Conservation (phyloP, 2,888 invertebrate species). For the Agonum fuliginosum region DNA sequence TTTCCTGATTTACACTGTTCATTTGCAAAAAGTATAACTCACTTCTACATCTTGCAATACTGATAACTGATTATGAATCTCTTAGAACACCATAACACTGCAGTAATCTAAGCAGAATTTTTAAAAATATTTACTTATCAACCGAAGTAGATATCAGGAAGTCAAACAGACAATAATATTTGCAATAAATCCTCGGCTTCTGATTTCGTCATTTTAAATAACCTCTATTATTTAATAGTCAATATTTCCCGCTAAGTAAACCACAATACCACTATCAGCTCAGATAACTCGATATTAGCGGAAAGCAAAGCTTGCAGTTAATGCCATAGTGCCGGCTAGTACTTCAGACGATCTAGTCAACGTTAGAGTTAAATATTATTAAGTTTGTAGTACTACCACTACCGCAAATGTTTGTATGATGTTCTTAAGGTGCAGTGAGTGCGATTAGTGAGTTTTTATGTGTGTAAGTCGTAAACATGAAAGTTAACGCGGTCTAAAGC, state of each 20-base stretch:
- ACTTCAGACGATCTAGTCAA: background rate
- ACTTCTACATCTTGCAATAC: no score
- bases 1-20: no score
- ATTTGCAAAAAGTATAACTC: no score
- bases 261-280: conserved; percentile 45
- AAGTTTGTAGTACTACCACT: no score
- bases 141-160: background rate
- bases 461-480: conserved; percentile 13
- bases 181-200: background rate
- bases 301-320: conserved; percentile 9
- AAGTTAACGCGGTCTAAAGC: conserved; percentile 15
- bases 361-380: no score
- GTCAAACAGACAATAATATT: background rate
- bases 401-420: background rate
- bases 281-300: conserved; percentile 34
- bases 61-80: no score
- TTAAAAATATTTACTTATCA: background rate
- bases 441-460: conserved; percentile 9
- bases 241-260: conserved; percentile 44
- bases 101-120: no score
- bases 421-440: conserved; percentile 8
- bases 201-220: conserved; percentile 1
- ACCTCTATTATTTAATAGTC: conserved; percentile 12
- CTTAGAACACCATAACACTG: no score
- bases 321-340: background rate